phyloP scores from a whole-genome alignment of 2,797 vertebrate species.

The Microctenopoma stevenorrisi region DNA sequence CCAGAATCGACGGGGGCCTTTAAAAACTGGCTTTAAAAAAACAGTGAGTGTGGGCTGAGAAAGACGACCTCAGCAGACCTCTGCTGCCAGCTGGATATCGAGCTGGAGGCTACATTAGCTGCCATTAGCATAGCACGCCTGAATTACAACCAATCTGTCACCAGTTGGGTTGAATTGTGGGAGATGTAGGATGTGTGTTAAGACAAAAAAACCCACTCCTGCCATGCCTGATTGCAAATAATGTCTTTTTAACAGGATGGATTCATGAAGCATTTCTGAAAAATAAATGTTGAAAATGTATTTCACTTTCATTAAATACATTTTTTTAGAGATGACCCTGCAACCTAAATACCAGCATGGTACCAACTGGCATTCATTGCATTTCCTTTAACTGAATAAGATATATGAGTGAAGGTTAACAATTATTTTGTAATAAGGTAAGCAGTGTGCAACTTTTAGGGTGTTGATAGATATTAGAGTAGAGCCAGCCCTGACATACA shows the following conservation, averaged over 20 bases:
- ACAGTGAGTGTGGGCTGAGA: too few species aligned
- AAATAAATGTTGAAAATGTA: background rate
- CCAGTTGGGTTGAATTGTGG: background rate
- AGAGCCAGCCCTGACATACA: background rate
- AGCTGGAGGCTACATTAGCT: too few species aligned
- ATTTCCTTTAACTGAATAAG: background rate
- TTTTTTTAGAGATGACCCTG: background rate
- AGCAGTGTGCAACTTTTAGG: background rate
- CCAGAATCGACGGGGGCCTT: background rate
- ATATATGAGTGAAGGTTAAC: background rate
- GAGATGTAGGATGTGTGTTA: background rate
- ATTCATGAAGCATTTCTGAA: background rate
- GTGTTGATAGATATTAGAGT: background rate
- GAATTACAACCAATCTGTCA: background rate
- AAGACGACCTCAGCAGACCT: too few species aligned
- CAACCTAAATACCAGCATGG: background rate
- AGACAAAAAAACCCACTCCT: background rate
- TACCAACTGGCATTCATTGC: too few species aligned
- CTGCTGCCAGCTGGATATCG: too few species aligned
- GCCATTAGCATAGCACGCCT: background rate
- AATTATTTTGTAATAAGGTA: too few species aligned
- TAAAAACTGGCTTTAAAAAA: too few species aligned
- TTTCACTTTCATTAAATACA: background rate
- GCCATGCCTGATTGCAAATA: too few species aligned
- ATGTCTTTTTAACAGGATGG: too few species aligned